These are phyloP conservation scores for Apodemia mormo DNA, from an alignment of 2,888 invertebrate species.

Conservation along the genomic window DNA sequence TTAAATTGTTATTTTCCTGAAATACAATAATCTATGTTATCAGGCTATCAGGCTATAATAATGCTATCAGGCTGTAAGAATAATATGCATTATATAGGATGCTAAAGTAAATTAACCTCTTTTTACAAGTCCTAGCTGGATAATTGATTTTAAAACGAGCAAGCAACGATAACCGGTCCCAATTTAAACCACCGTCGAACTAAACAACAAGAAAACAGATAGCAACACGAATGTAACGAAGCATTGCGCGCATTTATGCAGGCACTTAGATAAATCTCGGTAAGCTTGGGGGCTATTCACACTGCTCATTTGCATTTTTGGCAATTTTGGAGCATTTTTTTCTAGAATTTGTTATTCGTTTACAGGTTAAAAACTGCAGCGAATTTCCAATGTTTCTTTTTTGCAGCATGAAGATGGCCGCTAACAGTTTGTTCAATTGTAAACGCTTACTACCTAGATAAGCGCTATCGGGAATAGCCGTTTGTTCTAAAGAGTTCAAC, in stretches of 20 bases:
- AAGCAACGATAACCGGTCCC: slow-evolving; percentile 46
- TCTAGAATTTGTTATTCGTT: slow-evolving; percentile 5
- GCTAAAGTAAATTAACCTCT: not conserved
- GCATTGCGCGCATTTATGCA: slow-evolving; percentile 53
- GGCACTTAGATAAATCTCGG: slow-evolving; percentile 58
- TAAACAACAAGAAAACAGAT: slow-evolving; percentile 42
- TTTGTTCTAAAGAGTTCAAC: not conserved
- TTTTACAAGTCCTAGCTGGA: slow-evolving; percentile 23
- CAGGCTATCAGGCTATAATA: too few species aligned
- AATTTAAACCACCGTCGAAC: slow-evolving; percentile 46
- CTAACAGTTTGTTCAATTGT: not conserved
- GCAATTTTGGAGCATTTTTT: slow-evolving; percentile 23
- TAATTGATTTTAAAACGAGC: slow-evolving; percentile 43
- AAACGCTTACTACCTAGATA: not conserved
- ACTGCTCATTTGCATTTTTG: slow-evolving; percentile 26
- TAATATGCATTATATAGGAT: too few species aligned
- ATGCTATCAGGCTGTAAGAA: too few species aligned
- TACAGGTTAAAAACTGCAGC: not conserved
- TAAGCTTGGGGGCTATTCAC: slow-evolving; percentile 37
- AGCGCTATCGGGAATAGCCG: not conserved
- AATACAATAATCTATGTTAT: too few species aligned
- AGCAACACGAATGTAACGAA: slow-evolving; percentile 43
- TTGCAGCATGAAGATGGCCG: not conserved
- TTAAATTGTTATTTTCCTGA: too few species aligned
- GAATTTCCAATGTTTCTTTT: not conserved